Conservation (phyloP, 2,888 invertebrate genomes). For the Argyra leucocephala region DNA sequence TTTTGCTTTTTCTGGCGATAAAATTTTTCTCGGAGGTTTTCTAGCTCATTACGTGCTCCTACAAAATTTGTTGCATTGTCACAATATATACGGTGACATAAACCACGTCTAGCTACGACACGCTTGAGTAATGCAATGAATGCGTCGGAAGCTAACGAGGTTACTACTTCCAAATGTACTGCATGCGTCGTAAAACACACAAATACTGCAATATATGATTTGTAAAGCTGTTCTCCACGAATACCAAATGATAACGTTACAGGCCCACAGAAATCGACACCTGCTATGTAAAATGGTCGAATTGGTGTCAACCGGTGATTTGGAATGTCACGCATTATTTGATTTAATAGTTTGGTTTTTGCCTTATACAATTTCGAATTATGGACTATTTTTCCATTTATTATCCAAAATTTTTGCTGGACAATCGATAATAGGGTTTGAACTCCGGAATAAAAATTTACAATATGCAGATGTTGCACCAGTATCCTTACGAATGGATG, state of each 20-base stretch:
- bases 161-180: constrained; percentile 22
- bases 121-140: constrained; percentile 21
- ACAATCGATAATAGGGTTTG: constrained; percentile 14
- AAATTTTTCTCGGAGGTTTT: constrained; percentile 18
- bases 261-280: constrained; percentile 23
- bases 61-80: constrained; percentile 24
- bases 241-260: constrained; percentile 16
- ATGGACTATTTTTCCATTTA: constrained; percentile 17
- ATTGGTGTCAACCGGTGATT: constrained; percentile 7
- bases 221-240: constrained; percentile 14
- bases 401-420: constrained; percentile 16
- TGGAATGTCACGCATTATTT: constrained; percentile 24
- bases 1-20: constrained; percentile 16
- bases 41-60: constrained; percentile 19
- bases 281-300: constrained; percentile 19
- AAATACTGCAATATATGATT: constrained; percentile 21
- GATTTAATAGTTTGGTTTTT: constrained; percentile 12
- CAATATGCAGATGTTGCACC: constrained; percentile 9
- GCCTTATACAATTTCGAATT: constrained; percentile 18
- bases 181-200: constrained; percentile 22
- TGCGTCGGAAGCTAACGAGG: constrained; percentile 19
- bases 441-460: constrained; percentile 17
- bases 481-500: constrained; percentile 12
- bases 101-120: constrained; percentile 21
- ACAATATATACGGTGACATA: constrained; percentile 18